A percentile compares a stretch with the other conserved stretches of the same genome.
Evolutionary conservation across 1,140 invertebrate species (phyloP).

Genomic region (Pseudoatta argentina): DNA sequence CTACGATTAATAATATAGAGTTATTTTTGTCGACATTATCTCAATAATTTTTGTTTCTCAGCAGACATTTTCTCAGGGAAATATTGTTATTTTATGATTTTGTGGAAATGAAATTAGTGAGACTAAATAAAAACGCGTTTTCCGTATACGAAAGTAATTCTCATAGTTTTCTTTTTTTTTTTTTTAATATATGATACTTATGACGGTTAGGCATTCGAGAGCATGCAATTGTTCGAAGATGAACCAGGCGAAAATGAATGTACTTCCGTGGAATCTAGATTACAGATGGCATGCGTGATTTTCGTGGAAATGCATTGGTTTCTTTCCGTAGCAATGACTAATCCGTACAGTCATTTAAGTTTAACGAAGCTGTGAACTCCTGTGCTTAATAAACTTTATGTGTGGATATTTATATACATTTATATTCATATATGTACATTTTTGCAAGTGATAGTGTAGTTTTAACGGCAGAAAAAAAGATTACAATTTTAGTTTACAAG

Average conservation of each 20-base stretch:
- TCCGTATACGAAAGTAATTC: neutral
- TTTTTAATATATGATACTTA: neutral
- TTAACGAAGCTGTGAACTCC: neutral
- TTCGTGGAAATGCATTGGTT: constrained; percentile 25
- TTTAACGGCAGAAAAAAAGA: neutral
- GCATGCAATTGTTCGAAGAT: neutral
- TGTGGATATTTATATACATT: neutral
- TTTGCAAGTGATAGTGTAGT: neutral
- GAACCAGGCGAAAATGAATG: constrained; percentile 38
- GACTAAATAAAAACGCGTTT: neutral
- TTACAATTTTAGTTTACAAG: too few species aligned
- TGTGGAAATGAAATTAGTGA: constrained; percentile 11
- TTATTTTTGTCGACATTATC: neutral
- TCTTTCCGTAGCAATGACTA: neutral
- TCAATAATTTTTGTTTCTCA: neutral
- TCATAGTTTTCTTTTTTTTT: neutral
- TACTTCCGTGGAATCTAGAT: constrained; percentile 35
- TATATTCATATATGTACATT: neutral
- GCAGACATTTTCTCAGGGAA: neutral
- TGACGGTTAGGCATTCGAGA: constrained; percentile 54
- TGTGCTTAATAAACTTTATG: neutral
- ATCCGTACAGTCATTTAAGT: neutral
- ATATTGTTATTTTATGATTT: neutral
- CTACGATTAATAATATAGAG: neutral
- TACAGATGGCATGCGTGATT: constrained; percentile 20